A percentile compares a stretch with the other conserved stretches of the same genome.
Evolutionary conservation across 2,888 invertebrate genomes (phyloP).

Genomic region (Ormyrus rosae): DNA sequence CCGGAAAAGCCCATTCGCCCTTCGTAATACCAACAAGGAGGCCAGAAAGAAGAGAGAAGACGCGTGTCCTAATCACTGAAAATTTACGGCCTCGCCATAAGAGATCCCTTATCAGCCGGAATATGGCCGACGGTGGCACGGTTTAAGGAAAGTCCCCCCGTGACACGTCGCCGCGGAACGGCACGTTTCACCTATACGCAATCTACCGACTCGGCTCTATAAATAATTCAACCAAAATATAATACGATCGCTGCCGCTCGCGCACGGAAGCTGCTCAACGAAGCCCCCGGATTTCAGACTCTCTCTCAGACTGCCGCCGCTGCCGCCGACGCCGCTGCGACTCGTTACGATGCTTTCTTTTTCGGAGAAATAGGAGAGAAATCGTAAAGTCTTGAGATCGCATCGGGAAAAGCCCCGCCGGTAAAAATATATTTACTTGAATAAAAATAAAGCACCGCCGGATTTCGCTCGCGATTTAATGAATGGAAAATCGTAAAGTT

Average conservation of each 20-base stretch:
- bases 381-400: constrained; percentile 53
- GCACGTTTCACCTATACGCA: constrained; percentile 55
- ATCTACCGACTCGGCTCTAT: constrained; percentile 64
- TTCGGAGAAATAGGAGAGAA: constrained; percentile 24
- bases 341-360: constrained; percentile 39
- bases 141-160: constrained; percentile 3
- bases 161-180: not conserved
- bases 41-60: not conserved
- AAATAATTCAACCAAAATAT: constrained; percentile 74
- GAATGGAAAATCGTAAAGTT: constrained; percentile 33
- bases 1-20: constrained; percentile 32
- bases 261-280: constrained; percentile 2
- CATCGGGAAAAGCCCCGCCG: constrained; percentile 25
- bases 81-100: constrained; percentile 29
- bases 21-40: not conserved
- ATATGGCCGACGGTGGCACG: constrained; percentile 24
- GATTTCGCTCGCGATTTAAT: constrained; percentile 4
- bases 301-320: constrained; percentile 29
- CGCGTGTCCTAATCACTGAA: constrained; percentile 47
- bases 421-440: constrained; percentile 50
- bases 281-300: constrained; percentile 42
- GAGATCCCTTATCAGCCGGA: constrained; percentile 42
- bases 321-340: not conserved
- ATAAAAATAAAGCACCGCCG: constrained; percentile 23
- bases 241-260: constrained; percentile 56